Evolutionary conservation across 2,888 invertebrate genomes (phyloP), one percentile per base, ranked within the genome.

Genomic region (Caenorhabditis angaria): DNA sequence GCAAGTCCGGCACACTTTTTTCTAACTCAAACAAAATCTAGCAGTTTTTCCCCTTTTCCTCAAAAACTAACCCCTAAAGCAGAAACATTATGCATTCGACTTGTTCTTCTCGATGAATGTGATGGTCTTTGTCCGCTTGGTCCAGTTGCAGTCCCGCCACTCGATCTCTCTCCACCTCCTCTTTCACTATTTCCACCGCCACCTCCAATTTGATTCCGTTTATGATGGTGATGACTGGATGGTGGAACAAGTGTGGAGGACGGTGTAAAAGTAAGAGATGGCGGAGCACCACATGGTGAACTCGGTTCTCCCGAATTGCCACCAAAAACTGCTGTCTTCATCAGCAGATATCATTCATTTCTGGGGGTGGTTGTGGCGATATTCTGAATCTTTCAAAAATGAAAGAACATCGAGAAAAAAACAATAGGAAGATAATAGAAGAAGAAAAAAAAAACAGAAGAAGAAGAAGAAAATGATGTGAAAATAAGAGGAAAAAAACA

Each of bases 271-370:
- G 83, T 80, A 14, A 84, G 77, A 18, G 83, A 80, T 29, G 84
- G 84, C 28, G 83, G 79, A n/a, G 73, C 81, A 56, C 75, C 78
- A 63, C 73, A 77, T 66, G 81, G 77, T 59, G 81, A 77, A 61
- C 72, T 61, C 55, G 78, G 72, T 61, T 70, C 78, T 58, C 60
- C 76, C 64, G 70, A 70, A 65, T 79, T 78, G 57, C 77, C 77
- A 51, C 84, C 84, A 58, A 84, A 83, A 22, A 84, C 83, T 29
- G 83, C 83, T 50, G 84, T 84, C 71, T 84, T 84, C 84, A 84
- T 84, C 8, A 29, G n/a, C 14, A 41, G 10, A 18, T 18, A 14
- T 41, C 18, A 41, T 12, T 41, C 41, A 41, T 41, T 41, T 18
- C 10, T 41, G 14, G 41, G 5, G 10, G 32, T 32, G 32, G 5